These are phyloP conservation scores for Drosophila sproati DNA, from an alignment of 1,140 invertebrate species.

Conservation along the genomic window DNA sequence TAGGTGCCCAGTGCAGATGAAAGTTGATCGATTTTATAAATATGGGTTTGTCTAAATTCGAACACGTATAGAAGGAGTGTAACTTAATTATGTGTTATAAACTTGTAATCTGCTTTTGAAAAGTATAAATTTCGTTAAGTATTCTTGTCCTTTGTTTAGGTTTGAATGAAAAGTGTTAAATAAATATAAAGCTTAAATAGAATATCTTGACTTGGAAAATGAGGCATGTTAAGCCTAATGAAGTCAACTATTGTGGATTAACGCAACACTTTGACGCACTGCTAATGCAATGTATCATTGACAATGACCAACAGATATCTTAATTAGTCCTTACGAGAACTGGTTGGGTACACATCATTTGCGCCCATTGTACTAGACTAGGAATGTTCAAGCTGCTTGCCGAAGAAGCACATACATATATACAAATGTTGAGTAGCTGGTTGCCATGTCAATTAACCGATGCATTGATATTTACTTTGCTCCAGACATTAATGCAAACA, in stretches of 20 bases:
- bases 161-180: background rate
- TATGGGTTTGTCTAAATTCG: too few species aligned
- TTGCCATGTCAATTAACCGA: background rate
- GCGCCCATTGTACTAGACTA: background rate
- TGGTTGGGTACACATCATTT: background rate
- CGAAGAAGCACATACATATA: background rate
- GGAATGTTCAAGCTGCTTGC: background rate
- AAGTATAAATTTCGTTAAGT: too few species aligned
- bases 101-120: too few species aligned
- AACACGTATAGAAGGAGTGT: too few species aligned
- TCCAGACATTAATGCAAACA: background rate
- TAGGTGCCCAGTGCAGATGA: too few species aligned
- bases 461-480: slow-evolving; percentile 5
- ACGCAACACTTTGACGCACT: background rate
- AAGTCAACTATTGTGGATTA: background rate
- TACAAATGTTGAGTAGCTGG: background rate
- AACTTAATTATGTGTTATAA: too few species aligned
- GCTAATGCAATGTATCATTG: background rate
- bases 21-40: too few species aligned
- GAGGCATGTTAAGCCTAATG: background rate
- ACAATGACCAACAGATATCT: background rate
- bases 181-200: background rate
- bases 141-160: background rate
- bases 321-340: background rate
- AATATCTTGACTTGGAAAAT: background rate